Conservation (phyloP, 2,888 invertebrate genomes). For the Plagodis pulveraria region DNA sequence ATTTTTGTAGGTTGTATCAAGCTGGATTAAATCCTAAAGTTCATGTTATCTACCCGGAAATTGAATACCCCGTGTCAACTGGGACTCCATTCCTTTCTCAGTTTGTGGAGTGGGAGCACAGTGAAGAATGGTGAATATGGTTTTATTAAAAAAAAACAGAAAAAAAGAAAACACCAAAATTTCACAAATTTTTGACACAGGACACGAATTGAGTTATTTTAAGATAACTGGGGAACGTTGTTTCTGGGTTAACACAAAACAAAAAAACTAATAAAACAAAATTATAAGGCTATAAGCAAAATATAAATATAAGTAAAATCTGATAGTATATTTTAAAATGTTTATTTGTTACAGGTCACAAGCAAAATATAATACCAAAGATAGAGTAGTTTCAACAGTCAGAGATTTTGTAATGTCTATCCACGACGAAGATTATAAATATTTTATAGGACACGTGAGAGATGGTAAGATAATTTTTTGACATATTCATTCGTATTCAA, state of each 20-base stretch:
- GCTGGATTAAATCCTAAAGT: conserved; percentile 89
- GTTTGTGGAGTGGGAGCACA: conserved; percentile 92
- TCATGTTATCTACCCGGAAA: conserved; percentile 88
- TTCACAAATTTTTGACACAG: too few relatives aligned
- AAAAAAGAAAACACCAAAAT: too few relatives aligned
- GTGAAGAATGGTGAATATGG: conserved; percentile 84
- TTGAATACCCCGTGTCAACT: conserved; percentile 91
- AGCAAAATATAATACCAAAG: conserved; percentile 41
- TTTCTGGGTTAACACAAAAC: too few relatives aligned
- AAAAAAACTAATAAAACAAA: too few relatives aligned
- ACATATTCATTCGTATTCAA: too few relatives aligned
- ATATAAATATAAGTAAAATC: too few relatives aligned
- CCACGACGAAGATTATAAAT: conserved; percentile 54
- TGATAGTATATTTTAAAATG: too few relatives aligned
- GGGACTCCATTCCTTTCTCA: conserved; percentile 92
- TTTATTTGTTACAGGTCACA: conserved; percentile 47
- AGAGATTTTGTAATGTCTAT: conserved; percentile 54
- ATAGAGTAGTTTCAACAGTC: conserved; percentile 38
- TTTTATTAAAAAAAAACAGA: too few relatives aligned
- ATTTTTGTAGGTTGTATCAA: conserved; percentile 86
- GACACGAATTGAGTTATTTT: too few relatives aligned
- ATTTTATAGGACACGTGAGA: conserved; percentile 45
- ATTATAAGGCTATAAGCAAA: too few relatives aligned
- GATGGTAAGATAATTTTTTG: conserved; percentile 50
- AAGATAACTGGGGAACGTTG: too few relatives aligned